A percentile compares a stretch with the other conserved stretches of the same genome.
Conservation (phyloP, 1,140 invertebrate species). For the Drosophila nasuta region DNA sequence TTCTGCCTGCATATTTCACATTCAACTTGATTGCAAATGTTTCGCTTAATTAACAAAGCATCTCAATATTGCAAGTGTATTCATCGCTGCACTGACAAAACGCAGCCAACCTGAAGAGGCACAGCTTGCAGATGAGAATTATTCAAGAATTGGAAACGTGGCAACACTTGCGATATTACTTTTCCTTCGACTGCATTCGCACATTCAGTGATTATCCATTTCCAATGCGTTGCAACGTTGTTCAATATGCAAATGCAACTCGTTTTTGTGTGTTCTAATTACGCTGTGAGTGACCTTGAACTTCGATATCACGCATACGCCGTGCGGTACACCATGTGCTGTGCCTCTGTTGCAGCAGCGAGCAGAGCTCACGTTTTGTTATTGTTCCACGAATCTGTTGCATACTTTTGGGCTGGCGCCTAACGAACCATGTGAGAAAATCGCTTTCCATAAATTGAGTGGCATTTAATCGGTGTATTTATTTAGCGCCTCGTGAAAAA, state of each 20-base stretch:
- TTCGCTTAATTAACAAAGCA: constrained; percentile 48
- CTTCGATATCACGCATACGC: constrained; percentile 36
- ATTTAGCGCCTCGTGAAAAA: constrained; percentile 20
- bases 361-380: background rate
- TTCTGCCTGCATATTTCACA: constrained; percentile 21
- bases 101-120: constrained; percentile 18
- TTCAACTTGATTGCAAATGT: constrained; percentile 40
- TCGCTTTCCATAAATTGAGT: constrained; percentile 28
- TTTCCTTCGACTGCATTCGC: constrained; percentile 2
- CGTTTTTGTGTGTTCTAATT: constrained; percentile 25
- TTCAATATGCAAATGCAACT: constrained; percentile 9
- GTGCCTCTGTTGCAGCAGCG: background rate
- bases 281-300: constrained; percentile 40
- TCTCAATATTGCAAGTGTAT: constrained; percentile 17
- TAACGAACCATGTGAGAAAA: constrained; percentile 19
- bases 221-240: background rate
- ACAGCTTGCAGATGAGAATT: constrained; percentile 16
- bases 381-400: constrained; percentile 28
- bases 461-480: constrained; percentile 38
- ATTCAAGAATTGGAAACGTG: background rate
- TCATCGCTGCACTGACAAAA: constrained; percentile 1
- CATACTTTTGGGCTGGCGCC: constrained; percentile 44
- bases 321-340: background rate
- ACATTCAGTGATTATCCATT: constrained; percentile 1
- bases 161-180: constrained; percentile 1